Percentiles rank a stretch among this genome's conserved stretches.
Conservation (phyloP, 2,888 invertebrate species). For the Tetragonisca angustula region DNA sequence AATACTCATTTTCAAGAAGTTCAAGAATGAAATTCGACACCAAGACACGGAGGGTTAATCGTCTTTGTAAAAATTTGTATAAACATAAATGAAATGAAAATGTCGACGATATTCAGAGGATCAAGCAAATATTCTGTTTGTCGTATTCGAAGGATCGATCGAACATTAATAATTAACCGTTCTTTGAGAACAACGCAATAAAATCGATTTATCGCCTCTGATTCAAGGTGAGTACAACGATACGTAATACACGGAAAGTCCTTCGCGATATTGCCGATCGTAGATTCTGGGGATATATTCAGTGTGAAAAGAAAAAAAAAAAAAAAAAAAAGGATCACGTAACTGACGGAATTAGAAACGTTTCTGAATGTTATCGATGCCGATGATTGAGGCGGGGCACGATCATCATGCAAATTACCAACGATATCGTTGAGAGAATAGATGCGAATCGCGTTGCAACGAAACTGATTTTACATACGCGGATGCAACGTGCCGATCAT, state of each 20-base stretch:
- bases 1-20: no score
- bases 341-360: constrained; percentile 23
- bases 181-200: constrained; percentile 15
- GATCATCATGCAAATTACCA: neutral
- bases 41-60: no score
- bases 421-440: neutral
- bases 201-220: constrained; percentile 34
- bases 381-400: neutral
- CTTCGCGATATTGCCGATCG: constrained; percentile 47
- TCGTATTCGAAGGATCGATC: constrained; percentile 2
- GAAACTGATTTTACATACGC: neutral
- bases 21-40: no score
- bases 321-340: constrained; percentile 32
- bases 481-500: neutral
- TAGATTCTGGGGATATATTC: constrained; percentile 36
- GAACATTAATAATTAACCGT: neutral
- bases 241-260: constrained; percentile 59
- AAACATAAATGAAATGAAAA: no score
- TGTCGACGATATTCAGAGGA: no score
- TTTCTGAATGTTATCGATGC: neutral
- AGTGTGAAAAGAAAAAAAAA: constrained; percentile 31
- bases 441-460: neutral
- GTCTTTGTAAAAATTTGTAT: no score
- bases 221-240: constrained; percentile 51
- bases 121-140: no score